Evolutionary conservation across 2,888 invertebrate species (phyloP).

Genomic region (Zele albiditarsus): DNA sequence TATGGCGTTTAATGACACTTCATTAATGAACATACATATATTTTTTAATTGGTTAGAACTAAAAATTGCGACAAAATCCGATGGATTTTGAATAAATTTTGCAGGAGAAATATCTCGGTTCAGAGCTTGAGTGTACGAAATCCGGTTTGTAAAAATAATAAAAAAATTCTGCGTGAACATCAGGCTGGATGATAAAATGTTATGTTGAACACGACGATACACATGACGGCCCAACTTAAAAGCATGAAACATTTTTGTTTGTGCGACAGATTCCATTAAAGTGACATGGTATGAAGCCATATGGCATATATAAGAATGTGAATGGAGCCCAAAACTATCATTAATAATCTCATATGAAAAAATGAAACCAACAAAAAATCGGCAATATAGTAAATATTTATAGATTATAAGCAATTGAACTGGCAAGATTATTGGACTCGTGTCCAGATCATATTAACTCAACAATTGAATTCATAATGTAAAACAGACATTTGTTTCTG

Average conservation of each 20-base stretch:
- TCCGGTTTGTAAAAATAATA: not conserved
- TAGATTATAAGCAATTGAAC: not conserved
- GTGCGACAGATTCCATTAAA: not conserved
- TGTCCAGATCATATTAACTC: not conserved
- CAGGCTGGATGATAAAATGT: not conserved
- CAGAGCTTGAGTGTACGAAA: not conserved
- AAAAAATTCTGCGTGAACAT: not conserved
- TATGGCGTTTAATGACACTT: not conserved
- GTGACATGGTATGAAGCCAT: not conserved
- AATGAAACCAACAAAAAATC: not conserved
- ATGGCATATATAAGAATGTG: not conserved
- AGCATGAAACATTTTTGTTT: not conserved
- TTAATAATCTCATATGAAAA: not conserved
- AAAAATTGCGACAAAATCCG: not conserved
- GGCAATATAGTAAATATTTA: not conserved
- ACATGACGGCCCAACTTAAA: not conserved
- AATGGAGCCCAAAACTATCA: not conserved
- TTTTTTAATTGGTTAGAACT: conserved; percentile 3
- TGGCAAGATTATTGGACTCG: no score
- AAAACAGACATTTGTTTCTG: not conserved
- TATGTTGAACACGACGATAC: not conserved
- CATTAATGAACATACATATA: not conserved
- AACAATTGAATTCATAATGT: not conserved
- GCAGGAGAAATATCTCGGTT: not conserved
- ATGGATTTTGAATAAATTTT: not conserved